These are phyloP conservation scores for Cyprinella venusta DNA, from an alignment of 2,797 vertebrate species.

Conservation along the genomic window DNA sequence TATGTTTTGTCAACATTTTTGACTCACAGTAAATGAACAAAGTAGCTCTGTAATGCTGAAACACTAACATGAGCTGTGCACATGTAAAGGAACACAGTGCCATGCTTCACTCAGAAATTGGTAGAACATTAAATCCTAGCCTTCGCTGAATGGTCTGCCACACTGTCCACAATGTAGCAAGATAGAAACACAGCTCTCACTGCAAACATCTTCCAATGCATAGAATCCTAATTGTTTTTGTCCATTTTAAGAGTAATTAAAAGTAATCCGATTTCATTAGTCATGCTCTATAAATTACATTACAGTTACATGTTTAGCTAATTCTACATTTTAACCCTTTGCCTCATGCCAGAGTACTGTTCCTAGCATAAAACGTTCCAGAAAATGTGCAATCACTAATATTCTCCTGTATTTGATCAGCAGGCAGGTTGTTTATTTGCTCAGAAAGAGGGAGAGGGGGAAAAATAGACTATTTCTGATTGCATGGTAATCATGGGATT, in stretches of 20 bases:
- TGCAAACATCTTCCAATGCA: neutral
- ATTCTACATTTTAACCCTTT: neutral
- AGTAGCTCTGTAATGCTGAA: neutral
- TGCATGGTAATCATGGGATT: slow-evolving; percentile 69
- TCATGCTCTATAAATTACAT: neutral
- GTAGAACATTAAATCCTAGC: neutral
- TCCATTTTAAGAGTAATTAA: neutral
- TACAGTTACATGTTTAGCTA: neutral
- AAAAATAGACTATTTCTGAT: slow-evolving; percentile 69
- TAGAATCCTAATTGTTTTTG: neutral
- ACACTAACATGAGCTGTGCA: neutral
- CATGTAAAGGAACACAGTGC: neutral
- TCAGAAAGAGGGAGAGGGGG: slow-evolving; percentile 12
- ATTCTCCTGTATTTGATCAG: slow-evolving; percentile 67
- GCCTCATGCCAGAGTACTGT: slow-evolving; percentile 23
- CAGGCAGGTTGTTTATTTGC: slow-evolving; percentile 75
- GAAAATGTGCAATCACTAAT: neutral
- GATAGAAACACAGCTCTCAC: neutral
- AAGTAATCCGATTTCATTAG: neutral
- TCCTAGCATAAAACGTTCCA: neutral
- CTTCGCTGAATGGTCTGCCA: neutral
- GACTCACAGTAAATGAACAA: neutral
- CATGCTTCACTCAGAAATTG: neutral
- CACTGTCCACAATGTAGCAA: neutral
- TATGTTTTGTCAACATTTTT: neutral